Evolutionary conservation across 2,888 invertebrate species (phyloP), one percentile per base, ranked within the genome.

Genomic region (Criorhina ranunculi): DNA sequence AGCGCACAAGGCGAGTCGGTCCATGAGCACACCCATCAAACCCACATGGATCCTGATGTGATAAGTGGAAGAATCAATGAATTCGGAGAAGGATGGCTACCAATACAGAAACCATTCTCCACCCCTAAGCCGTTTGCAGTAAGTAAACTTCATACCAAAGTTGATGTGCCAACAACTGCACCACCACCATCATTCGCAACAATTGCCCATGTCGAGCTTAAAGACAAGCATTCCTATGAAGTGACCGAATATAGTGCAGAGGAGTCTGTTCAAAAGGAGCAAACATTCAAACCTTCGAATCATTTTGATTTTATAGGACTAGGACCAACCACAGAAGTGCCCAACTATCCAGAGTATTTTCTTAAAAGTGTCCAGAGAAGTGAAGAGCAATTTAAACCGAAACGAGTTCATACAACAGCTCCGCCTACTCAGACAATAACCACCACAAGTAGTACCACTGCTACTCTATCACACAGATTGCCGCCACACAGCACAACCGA

Each of bases 221-320:
- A 64, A 12, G 86, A 87, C 31, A 87, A 86, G 6, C 87, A 88
- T 8, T 87, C 89, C 0, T 91, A 91, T 60, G 91, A 91, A 73
- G 91, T 91, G 0, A 91, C 90, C 0, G 91, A 91, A 55, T 87
- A 90, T 17, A 89, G 88, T 17, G 91, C 90, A 1, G 91, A 91
- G 55, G 86, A 76, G 11, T 77, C 86, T 0, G 15, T 49, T 2
- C 49, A 62, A 9, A 69, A 51, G 12, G 60, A 57, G 11, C 42
- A 62, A 9, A 53, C 60, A 24, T 76, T 67, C 59, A 76, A 44
- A 7, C 67, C 86, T 0, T 62, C 72, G 12, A 75, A 59, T 19
- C 66, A 80, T 42, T 70, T 80, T 8, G 53, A 70, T 1, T 80
- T 66, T 57, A 17, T 70, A 1, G 9, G 6, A 8, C 6, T 70